Evolutionary conservation across 2,797 vertebrate species (phyloP).

Genomic region (Sphaeramia orbicularis): DNA sequence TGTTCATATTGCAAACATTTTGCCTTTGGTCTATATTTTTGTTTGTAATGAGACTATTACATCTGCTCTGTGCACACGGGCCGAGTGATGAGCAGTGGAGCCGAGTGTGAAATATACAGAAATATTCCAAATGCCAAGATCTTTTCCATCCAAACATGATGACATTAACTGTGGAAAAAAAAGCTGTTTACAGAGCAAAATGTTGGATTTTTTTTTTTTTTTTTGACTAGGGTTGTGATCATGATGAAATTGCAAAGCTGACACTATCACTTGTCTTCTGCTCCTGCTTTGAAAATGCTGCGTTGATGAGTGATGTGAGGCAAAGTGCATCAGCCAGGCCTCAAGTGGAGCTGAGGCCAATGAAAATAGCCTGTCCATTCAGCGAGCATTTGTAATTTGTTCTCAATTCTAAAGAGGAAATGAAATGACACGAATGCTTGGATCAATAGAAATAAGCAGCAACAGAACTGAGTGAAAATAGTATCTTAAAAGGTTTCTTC

Average conservation of each 20-base stretch:
- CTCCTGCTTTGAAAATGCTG: constrained; percentile 37
- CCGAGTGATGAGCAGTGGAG: neutral
- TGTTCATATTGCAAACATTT: neutral
- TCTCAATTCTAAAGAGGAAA: constrained; percentile 15
- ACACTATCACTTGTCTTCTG: constrained; percentile 28
- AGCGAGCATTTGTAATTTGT: constrained; percentile 7
- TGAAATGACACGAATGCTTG: constrained; percentile 3
- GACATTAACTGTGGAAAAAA: constrained; percentile 3
- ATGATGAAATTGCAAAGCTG: constrained; percentile 26
- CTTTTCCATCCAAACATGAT: constrained; percentile 3
- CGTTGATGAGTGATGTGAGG: constrained; percentile 11
- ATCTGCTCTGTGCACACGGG: neutral
- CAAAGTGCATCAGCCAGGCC: constrained; percentile 15
- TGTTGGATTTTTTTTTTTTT: neutral
- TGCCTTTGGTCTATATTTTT: neutral
- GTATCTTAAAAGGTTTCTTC: neutral
- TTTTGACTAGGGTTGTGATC: constrained; percentile 4
- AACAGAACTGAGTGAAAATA: neutral
- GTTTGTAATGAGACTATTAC: neutral
- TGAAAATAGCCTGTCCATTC: constrained; percentile 26
- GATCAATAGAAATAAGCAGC: constrained; percentile 1
- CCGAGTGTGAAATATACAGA: neutral
- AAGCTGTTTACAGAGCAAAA: constrained; percentile 6
- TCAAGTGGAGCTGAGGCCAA: constrained; percentile 9
- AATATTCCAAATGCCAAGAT: neutral